A percentile compares a stretch with the other conserved stretches of the same genome.
Evolutionary conservation across 2,888 invertebrate species (phyloP).

Genomic region (Eilema sororculum): DNA sequence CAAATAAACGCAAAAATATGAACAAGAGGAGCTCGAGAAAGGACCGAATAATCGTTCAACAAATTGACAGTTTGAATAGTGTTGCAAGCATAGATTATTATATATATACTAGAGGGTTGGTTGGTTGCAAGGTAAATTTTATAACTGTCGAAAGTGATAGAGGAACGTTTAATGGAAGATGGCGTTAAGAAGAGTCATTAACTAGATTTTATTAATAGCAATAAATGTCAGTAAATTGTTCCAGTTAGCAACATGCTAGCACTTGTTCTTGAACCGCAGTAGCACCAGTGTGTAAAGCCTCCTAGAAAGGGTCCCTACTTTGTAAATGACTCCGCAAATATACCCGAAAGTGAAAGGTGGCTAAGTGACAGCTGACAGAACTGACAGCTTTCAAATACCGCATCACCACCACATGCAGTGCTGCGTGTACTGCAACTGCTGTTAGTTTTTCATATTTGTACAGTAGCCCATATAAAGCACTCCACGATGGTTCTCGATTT

Average conservation of each 20-base stretch:
- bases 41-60: slow-evolving; percentile 67
- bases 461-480: slow-evolving; percentile 12
- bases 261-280: too few species aligned
- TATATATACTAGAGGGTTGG: too few species aligned
- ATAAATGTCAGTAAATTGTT: too few species aligned
- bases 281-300: too few species aligned
- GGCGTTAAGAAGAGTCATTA: too few species aligned
- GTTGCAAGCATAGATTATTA: too few species aligned
- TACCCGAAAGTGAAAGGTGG: background rate
- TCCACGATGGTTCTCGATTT: slow-evolving; percentile 97
- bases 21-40: slow-evolving; percentile 67
- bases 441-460: background rate
- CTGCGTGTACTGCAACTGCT: slow-evolving; percentile 42
- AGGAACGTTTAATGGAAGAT: too few species aligned
- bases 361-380: background rate
- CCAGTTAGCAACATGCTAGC: background rate
- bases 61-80: slow-evolving; percentile 57
- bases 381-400: slow-evolving; percentile 1
- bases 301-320: background rate
- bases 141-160: too few species aligned
- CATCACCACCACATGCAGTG: slow-evolving; percentile 48
- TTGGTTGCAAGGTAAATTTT: too few species aligned
- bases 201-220: too few species aligned
- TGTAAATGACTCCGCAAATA: background rate
- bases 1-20: slow-evolving; percentile 72